phyloP scores from a whole-genome alignment of 2,888 invertebrate genomes.

The Papilio protenor region DNA sequence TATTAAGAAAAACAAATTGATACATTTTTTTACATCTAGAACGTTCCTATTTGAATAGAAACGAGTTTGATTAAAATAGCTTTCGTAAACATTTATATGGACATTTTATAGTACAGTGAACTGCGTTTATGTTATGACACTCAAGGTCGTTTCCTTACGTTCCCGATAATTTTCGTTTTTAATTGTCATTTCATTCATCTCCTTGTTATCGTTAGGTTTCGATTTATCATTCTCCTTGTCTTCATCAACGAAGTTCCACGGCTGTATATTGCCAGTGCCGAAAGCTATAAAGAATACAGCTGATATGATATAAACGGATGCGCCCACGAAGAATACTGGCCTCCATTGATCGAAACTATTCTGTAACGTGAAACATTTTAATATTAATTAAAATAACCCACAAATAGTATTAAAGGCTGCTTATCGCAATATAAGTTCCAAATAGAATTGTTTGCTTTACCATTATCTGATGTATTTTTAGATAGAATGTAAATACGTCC shows the following conservation, averaged over 20 bases:
- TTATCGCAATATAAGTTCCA: too few relatives aligned
- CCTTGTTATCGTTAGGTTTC: constrained; percentile 50
- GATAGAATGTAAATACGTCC: too few relatives aligned
- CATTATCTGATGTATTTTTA: too few relatives aligned
- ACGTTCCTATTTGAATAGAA: constrained; percentile 5
- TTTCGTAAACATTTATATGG: constrained; percentile 3
- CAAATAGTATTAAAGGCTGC: too few relatives aligned
- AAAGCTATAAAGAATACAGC: constrained; percentile 88
- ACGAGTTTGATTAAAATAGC: constrained; percentile 11
- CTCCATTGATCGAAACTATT: constrained; percentile 90
- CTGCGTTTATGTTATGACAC: constrained; percentile 54
- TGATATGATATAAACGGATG: constrained; percentile 87
- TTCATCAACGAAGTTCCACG: constrained; percentile 85
- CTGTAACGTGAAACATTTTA: constrained; percentile 71
- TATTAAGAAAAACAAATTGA: not conserved
- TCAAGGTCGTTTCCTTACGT: constrained; percentile 69
- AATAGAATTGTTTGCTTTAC: too few relatives aligned
- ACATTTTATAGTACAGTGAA: constrained; percentile 48
- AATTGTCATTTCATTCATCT: constrained; percentile 52
- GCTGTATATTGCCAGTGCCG: constrained; percentile 88
- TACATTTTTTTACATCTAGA: not conserved
- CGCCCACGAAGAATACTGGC: constrained; percentile 89
- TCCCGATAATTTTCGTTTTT: constrained; percentile 64
- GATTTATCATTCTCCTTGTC: constrained; percentile 51
- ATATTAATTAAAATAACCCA: not conserved